phyloP scores from a whole-genome alignment of 2,113 vertebrate species.

The Sorex araneus region DNA sequence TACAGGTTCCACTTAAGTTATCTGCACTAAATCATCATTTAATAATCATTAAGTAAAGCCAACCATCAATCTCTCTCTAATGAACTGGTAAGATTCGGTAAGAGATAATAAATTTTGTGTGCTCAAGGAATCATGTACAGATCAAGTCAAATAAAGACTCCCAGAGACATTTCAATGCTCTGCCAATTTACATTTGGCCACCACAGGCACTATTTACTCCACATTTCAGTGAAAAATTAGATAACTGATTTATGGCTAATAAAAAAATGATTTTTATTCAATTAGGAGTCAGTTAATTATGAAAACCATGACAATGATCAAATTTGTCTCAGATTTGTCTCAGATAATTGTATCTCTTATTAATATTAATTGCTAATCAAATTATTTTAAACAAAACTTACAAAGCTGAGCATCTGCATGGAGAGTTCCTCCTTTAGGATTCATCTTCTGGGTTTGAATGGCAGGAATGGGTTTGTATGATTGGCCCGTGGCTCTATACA shows the following conservation, averaged over 20 bases:
- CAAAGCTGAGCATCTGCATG: constrained; percentile 91
- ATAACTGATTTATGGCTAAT: constrained; percentile 54
- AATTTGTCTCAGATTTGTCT: constrained; percentile 66
- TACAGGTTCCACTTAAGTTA: background rate
- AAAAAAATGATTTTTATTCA: constrained; percentile 78
- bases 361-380: constrained; percentile 78
- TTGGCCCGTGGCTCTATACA: constrained; percentile 98
- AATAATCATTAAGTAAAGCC: background rate
- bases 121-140: background rate
- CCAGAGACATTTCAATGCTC: background rate
- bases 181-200: constrained; percentile 11
- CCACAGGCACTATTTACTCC: background rate
- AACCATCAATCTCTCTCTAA: background rate
- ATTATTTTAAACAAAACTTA: constrained; percentile 88
- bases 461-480: constrained; percentile 96
- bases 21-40: background rate
- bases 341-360: constrained; percentile 73
- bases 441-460: constrained; percentile 92
- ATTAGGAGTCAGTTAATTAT: constrained; percentile 76
- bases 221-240: constrained; percentile 58
- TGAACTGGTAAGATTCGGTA: background rate
- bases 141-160: background rate
- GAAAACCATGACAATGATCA: constrained; percentile 66
- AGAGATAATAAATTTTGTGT: background rate
- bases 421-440: constrained; percentile 91